phyloP scores from a whole-genome alignment of 1,140 invertebrate species.

The Melipona quadrifasciata region DNA sequence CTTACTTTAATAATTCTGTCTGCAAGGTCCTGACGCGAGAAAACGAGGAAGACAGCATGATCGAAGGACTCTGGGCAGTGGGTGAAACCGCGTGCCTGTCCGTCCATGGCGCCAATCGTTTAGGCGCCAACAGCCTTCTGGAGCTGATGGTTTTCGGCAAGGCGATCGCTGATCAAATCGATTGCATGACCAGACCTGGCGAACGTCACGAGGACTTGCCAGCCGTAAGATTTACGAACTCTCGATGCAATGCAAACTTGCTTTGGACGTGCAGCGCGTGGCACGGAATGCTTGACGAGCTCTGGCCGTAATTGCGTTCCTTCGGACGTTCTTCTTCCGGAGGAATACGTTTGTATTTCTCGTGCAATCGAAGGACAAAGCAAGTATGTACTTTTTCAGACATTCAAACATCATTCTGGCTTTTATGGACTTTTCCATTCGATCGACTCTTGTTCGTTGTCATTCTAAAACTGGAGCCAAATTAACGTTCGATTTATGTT shows the following conservation, averaged over 20 bases:
- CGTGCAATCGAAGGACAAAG: too few species aligned
- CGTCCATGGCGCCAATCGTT: conserved; percentile 93
- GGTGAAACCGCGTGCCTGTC: conserved; percentile 84
- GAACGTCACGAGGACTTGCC: conserved; percentile 83
- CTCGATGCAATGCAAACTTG: neutral
- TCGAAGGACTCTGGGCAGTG: conserved; percentile 81
- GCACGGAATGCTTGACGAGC: neutral
- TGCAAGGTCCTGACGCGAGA: conserved; percentile 81
- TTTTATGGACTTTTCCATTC: neutral
- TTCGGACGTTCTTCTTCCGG: neutral
- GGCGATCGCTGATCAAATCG: conserved; percentile 89
- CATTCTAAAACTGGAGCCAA: neutral
- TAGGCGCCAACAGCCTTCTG: conserved; percentile 93
- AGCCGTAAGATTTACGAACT: conserved; percentile 77
- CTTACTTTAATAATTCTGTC: neutral
- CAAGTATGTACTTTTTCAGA: too few species aligned
- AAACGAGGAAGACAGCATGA: conserved; percentile 83
- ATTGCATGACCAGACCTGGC: conserved; percentile 85
- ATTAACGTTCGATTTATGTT: neutral
- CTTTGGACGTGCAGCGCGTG: too few species aligned
- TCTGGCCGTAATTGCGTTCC: neutral
- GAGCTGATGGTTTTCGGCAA: conserved; percentile 93
- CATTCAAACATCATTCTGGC: too few species aligned
- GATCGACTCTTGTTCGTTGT: neutral
- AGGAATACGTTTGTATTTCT: neutral